These are phyloP conservation scores for Lasiurus cinereus DNA, from an alignment of 2,113 vertebrate genomes.

Conservation along the genomic window DNA sequence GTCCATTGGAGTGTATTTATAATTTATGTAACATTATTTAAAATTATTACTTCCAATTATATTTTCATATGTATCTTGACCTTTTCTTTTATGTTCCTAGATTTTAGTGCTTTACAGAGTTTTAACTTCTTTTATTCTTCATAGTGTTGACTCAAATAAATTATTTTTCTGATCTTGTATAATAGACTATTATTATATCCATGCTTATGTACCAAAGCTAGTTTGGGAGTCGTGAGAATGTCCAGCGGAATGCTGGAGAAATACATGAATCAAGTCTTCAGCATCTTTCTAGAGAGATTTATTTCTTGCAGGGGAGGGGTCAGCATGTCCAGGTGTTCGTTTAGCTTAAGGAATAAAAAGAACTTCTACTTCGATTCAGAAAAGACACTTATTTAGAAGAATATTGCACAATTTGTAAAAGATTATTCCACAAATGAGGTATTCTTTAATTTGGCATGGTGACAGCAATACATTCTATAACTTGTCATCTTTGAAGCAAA, in stretches of 20 bases:
- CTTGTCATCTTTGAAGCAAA: background rate
- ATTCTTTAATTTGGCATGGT: background rate
- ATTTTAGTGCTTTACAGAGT: slow-evolving; percentile 15
- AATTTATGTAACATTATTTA: background rate
- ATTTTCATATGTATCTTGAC: background rate
- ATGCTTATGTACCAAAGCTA: background rate
- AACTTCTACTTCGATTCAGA: background rate
- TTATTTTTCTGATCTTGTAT: background rate
- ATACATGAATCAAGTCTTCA: background rate
- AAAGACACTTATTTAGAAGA: background rate
- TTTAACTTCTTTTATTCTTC: slow-evolving; percentile 29
- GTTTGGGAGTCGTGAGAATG: background rate
- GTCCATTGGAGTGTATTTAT: background rate
- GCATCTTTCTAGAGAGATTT: background rate
- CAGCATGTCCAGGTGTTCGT: background rate
- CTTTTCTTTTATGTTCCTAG: background rate
- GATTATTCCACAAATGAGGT: background rate
- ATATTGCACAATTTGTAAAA: background rate
- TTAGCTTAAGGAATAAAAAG: slow-evolving; percentile 6
- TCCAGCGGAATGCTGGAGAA: background rate
- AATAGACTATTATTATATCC: background rate
- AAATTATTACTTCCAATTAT: slow-evolving; percentile 27
- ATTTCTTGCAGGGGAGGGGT: background rate
- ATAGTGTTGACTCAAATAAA: background rate
- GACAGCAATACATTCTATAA: background rate